Evolutionary conservation across 2,888 invertebrate genomes (phyloP).

Genomic region (Andrena dorsata): DNA sequence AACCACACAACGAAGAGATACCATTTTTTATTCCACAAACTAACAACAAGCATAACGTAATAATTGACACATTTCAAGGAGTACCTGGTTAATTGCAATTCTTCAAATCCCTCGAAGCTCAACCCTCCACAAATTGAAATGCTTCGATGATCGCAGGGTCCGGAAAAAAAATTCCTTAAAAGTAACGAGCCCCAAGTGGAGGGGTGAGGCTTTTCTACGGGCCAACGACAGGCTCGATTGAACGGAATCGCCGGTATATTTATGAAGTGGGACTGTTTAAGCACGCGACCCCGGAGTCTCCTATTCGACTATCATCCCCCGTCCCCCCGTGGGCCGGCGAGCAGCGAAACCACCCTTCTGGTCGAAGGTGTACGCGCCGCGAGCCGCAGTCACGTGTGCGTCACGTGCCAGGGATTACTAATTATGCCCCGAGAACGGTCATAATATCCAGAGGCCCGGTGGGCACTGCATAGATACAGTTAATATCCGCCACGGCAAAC

Average conservation of each 20-base stretch:
- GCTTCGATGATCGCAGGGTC: not conserved
- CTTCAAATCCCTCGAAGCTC: too few relatives aligned
- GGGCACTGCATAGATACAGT: conserved; percentile 80
- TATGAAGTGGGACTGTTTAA: conserved; percentile 67
- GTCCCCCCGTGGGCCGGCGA: not conserved
- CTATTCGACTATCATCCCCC: conserved; percentile 41
- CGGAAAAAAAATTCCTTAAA: conserved; percentile 10
- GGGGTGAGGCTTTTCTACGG: conserved; percentile 7
- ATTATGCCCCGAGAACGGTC: conserved; percentile 82
- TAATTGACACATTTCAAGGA: too few relatives aligned
- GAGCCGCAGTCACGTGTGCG: conserved; percentile 78
- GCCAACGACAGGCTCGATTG: conserved; percentile 51
- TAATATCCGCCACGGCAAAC: conserved; percentile 82
- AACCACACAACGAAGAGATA: too few relatives aligned
- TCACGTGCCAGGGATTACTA: conserved; percentile 83
- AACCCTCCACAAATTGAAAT: not conserved
- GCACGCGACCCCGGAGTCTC: conserved; percentile 57
- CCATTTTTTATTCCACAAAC: too few relatives aligned
- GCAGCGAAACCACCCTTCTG: conserved; percentile 54
- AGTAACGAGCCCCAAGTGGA: not conserved
- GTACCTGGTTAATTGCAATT: too few relatives aligned
- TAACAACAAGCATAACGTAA: too few relatives aligned
- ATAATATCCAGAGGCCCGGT: conserved; percentile 79
- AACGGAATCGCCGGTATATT: conserved; percentile 66
- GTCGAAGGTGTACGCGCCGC: conserved; percentile 68